These are phyloP conservation scores for Chrysolina haemoptera DNA, from an alignment of 2,888 invertebrate species.

Conservation along the genomic window DNA sequence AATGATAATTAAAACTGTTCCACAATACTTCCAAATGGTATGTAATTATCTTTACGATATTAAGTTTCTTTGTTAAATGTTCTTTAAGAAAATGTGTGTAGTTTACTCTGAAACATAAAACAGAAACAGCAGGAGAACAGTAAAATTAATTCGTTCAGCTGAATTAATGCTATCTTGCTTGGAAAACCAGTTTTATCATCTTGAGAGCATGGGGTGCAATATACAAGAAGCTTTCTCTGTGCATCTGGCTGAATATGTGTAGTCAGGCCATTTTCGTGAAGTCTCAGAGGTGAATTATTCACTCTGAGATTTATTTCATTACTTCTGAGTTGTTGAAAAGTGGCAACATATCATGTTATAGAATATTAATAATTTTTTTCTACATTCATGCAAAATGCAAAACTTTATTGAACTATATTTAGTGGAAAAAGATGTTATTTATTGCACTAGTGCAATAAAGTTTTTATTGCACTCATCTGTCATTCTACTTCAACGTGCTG, in stretches of 20 bases:
- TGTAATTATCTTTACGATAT: conserved; percentile 9
- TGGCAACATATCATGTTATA: too few relatives aligned
- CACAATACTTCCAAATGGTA: not conserved
- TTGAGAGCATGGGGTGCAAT: conserved; percentile 2
- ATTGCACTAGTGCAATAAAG: too few relatives aligned
- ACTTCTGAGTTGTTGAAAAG: not conserved
- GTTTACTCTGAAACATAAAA: conserved; percentile 13
- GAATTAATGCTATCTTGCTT: conserved; percentile 13
- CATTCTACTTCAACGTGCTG: too few relatives aligned
- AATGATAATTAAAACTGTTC: conserved; percentile 8
- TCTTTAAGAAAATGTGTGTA: not conserved
- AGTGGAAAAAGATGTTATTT: too few relatives aligned
- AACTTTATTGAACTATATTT: too few relatives aligned
- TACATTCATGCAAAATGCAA: too few relatives aligned
- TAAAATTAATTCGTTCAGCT: conserved; percentile 12
- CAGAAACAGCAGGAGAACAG: conserved; percentile 16
- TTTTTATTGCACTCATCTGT: too few relatives aligned
- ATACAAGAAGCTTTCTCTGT: conserved; percentile 4
- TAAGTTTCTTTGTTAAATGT: conserved; percentile 18
- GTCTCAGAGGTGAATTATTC: not conserved
- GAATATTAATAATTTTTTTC: too few relatives aligned
- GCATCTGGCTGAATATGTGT: conserved; percentile 4
- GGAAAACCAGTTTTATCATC: conserved; percentile 20
- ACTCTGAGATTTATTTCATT: not conserved
- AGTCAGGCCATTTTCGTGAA: not conserved